These are phyloP conservation scores for Drosophila infuscata DNA, from an alignment of 2,888 invertebrate genomes.

Conservation along the genomic window DNA sequence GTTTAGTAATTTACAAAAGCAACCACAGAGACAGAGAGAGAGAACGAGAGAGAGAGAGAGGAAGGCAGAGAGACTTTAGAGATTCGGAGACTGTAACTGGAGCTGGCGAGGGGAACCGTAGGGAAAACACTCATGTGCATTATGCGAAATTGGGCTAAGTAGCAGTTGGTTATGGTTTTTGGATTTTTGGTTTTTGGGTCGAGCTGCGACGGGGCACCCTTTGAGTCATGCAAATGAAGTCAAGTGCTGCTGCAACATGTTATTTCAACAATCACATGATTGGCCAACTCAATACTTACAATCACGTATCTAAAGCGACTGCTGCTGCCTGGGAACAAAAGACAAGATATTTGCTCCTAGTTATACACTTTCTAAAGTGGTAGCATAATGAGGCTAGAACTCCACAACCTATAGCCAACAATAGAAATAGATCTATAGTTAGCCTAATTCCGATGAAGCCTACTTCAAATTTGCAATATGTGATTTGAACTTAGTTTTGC, in stretches of 20 bases:
- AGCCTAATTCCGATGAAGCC: neutral
- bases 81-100: conserved; percentile 3
- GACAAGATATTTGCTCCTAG: neutral
- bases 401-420: neutral
- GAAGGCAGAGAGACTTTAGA: neutral
- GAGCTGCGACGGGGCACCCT: conserved; percentile 29
- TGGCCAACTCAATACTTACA: conserved; percentile 45
- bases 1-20: conserved; percentile 41
- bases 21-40: neutral
- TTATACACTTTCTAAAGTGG: neutral
- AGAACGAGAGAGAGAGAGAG: neutral
- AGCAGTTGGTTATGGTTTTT: conserved; percentile 46
- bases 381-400: neutral
- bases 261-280: conserved; percentile 76
- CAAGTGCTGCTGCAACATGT: conserved; percentile 73
- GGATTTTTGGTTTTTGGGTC: conserved; percentile 22
- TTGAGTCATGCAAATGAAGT: conserved; percentile 68
- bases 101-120: conserved; percentile 5
- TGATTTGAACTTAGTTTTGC: neutral
- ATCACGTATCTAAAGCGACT: conserved; percentile 5
- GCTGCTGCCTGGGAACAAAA: conserved; percentile 20
- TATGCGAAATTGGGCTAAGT: conserved; percentile 79
- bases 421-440: neutral
- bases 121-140: conserved; percentile 66
- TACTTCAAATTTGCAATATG: neutral